Conservation (phyloP, 1,140 invertebrate species). For the Scylla paramamosain region DNA sequence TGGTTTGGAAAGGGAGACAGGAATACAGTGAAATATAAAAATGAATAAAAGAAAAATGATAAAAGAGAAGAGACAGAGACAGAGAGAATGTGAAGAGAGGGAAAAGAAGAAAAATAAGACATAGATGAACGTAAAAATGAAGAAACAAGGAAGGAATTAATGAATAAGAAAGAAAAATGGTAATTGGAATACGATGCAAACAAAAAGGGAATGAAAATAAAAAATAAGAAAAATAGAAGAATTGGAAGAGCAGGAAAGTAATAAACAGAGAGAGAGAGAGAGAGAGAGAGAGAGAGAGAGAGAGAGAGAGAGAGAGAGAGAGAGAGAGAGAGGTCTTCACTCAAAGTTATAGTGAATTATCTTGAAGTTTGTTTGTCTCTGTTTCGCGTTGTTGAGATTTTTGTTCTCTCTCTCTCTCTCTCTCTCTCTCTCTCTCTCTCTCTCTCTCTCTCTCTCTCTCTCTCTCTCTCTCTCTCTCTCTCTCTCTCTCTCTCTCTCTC, state of each 20-base stretch:
- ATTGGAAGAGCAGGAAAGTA: neutral
- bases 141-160: neutral
- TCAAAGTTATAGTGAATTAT: neutral
- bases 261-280: neutral
- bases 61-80: no score
- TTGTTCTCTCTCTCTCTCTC: neutral
- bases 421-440: conserved; percentile 14
- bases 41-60: no score
- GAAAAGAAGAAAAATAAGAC: neutral
- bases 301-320: conserved; percentile 15
- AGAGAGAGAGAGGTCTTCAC: neutral
- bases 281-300: neutral
- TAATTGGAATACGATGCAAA: neutral
- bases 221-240: neutral
- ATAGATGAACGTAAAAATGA: neutral
- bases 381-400: neutral
- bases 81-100: no score
- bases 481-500: no score
- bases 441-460: no score
- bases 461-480: no score
- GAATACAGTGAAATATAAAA: no score
- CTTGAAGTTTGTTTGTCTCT: neutral
- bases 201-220: neutral
- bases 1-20: no score
- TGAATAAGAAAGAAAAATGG: neutral